phyloP scores from a whole-genome alignment of 2,888 invertebrate species.

The Leuctra nigra region DNA sequence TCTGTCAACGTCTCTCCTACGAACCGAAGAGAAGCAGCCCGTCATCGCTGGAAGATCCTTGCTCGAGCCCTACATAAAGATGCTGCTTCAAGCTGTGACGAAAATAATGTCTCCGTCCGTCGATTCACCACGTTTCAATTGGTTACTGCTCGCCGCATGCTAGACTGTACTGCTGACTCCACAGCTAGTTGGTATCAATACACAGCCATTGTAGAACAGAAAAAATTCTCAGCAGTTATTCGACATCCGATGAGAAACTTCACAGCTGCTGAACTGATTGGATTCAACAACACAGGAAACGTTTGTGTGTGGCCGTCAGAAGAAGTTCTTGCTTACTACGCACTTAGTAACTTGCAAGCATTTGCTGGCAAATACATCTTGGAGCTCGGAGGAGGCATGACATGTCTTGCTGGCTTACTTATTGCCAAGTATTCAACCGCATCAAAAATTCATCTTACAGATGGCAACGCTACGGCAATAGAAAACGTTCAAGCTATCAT shows the following conservation, averaged over 20 bases:
- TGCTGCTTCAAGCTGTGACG: slow-evolving; percentile 35
- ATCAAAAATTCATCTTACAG: slow-evolving; percentile 60
- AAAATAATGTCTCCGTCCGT: slow-evolving; percentile 49
- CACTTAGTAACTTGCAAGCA: slow-evolving; percentile 54
- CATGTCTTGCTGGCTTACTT: slow-evolving; percentile 70
- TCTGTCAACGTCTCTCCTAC: neutral
- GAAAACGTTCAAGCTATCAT: slow-evolving; percentile 63
- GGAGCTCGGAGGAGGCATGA: slow-evolving; percentile 81
- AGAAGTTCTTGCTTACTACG: slow-evolving; percentile 63
- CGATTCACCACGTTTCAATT: slow-evolving; percentile 54
- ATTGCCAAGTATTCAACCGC: slow-evolving; percentile 60
- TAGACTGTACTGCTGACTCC: slow-evolving; percentile 19
- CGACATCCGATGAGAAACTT: slow-evolving; percentile 54
- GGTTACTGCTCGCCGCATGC: slow-evolving; percentile 41
- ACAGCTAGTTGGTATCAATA: slow-evolving; percentile 52
- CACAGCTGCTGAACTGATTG: slow-evolving; percentile 64
- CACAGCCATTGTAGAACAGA: slow-evolving; percentile 43
- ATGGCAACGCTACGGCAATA: slow-evolving; percentile 70
- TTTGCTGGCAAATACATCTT: slow-evolving; percentile 63
- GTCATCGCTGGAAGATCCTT: slow-evolving; percentile 61
- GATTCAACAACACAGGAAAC: slow-evolving; percentile 78
- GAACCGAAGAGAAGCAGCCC: slow-evolving; percentile 44
- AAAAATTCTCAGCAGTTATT: slow-evolving; percentile 49
- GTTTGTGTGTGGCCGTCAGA: slow-evolving; percentile 76
- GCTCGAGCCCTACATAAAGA: slow-evolving; percentile 50